Evolutionary conservation across 2,113 vertebrate genomes (phyloP), one percentile per base, ranked within the genome.

Genomic region (Silurus meridionalis): DNA sequence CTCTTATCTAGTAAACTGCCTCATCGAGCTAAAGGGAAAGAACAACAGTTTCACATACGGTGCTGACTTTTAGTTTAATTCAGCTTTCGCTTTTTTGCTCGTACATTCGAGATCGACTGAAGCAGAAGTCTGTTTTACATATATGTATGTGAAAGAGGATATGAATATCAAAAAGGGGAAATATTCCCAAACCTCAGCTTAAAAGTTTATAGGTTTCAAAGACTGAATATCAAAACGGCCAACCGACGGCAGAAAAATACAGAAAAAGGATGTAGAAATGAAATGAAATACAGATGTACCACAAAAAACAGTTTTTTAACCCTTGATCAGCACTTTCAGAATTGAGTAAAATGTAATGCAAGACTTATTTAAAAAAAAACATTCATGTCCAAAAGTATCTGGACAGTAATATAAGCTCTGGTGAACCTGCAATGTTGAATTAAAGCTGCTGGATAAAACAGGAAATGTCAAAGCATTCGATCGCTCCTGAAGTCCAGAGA

Each of bases 111-210:
- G 37, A 19, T 72, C 21, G 37, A 21, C 69, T 48, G 10, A 48
- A 17, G 15, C 17, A 46, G 37, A 19, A 0, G 5, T 48, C 25
- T 23, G 17, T n/a, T 10, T n/a, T 2, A 46, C 9, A 60, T 9
- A 46, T 17, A 60, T 9, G 0, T 7, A 3, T 57, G 15, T 17
- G 10, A 80, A 81, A 81, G 58, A 63, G 80, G 80, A 81, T 15
- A 50, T 81, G 60, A 64, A n/a, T n/a, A 75, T 75, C 10, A 75
- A 50, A 48, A 81, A 81, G 61, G 21, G 60, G 61, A 50, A 64
- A 64, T 50, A 63, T 50, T 64, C 66, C 6, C 66, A 48, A 75
- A 75, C 19, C 48, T 23, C 8, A 11, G 46, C 0, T 50, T 0
- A 21, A 74, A 48, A 11, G 46, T 11, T 8, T 48, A 0, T 3